Evolutionary conservation across 2,888 invertebrate species (phyloP).

Genomic region (Melangyna quadrimaculata): DNA sequence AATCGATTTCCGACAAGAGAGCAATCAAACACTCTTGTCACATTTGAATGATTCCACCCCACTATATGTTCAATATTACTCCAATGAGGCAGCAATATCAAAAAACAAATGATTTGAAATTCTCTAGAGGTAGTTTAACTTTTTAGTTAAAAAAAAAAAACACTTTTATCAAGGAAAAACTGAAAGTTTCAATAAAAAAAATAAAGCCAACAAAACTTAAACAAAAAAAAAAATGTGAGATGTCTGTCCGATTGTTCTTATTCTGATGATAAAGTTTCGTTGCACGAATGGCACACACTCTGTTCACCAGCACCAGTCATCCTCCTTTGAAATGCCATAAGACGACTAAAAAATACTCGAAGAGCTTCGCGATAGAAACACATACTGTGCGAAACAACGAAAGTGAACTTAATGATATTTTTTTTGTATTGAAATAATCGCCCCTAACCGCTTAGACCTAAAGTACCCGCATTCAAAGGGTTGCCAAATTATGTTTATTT

Average conservation of each 20-base stretch:
- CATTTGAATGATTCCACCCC: background rate
- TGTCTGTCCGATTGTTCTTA: background rate
- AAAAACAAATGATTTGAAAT: background rate
- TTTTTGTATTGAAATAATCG: background rate
- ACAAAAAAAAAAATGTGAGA: background rate
- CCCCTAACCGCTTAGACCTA: background rate
- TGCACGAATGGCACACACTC: conserved; percentile 11
- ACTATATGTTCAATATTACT: conserved; percentile 10
- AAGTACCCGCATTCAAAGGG: background rate
- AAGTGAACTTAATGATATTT: conserved; percentile 23
- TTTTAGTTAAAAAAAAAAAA: background rate
- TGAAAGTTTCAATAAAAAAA: background rate
- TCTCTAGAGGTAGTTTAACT: background rate
- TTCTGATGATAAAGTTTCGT: conserved; percentile 1
- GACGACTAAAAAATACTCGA: conserved; percentile 4
- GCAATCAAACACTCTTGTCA: conserved; percentile 5
- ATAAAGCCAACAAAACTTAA: background rate
- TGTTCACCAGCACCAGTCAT: conserved; percentile 26
- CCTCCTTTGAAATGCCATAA: conserved; percentile 14
- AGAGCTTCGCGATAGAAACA: conserved; percentile 5
- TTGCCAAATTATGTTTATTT: background rate
- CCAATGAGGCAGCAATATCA: background rate
- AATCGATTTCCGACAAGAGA: conserved; percentile 7
- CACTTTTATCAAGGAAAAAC: background rate
- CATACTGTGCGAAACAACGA: conserved; percentile 6